These are phyloP conservation scores for Crotophaga sulcirostris DNA, from an alignment of 2,113 vertebrate species.

Conservation along the genomic window DNA sequence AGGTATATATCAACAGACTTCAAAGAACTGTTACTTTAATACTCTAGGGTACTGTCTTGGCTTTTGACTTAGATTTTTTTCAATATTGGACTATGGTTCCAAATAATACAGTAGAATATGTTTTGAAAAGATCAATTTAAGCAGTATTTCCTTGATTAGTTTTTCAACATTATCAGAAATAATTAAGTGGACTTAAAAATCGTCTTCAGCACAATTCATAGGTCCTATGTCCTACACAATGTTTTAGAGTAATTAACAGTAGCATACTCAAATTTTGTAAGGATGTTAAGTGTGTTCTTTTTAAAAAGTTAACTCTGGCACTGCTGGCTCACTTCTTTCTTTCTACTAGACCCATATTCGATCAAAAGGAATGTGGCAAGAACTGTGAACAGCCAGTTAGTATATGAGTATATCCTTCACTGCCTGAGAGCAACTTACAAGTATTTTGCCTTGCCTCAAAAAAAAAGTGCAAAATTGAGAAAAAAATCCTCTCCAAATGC, in stretches of 20 bases:
- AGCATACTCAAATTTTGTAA: neutral
- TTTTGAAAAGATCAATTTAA: neutral
- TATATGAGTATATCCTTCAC: constrained; percentile 90
- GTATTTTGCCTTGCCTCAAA: constrained; percentile 89
- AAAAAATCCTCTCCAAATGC: constrained; percentile 7
- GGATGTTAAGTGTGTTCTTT: neutral
- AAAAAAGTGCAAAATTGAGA: constrained; percentile 55
- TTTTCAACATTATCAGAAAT: neutral
- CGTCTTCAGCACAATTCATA: neutral
- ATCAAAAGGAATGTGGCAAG: constrained; percentile 92
- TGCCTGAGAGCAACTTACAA: constrained; percentile 93
- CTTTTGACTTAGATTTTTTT: neutral
- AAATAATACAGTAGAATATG: neutral
- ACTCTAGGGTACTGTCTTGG: neutral
- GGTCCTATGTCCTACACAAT: neutral
- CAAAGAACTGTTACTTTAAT: neutral
- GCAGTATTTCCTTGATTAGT: neutral
- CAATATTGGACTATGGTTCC: neutral
- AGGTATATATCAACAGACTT: constrained; percentile 73
- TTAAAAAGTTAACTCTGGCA: neutral
- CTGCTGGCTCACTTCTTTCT: neutral
- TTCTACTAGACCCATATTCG: constrained; percentile 87
- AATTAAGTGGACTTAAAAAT: neutral
- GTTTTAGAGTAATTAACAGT: neutral
- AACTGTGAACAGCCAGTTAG: constrained; percentile 88